A percentile compares a stretch with the other conserved stretches of the same genome.
These are phyloP conservation scores for Phyllostomus hastatus DNA, from an alignment of 2,113 vertebrate genomes.

Conservation along the genomic window DNA sequence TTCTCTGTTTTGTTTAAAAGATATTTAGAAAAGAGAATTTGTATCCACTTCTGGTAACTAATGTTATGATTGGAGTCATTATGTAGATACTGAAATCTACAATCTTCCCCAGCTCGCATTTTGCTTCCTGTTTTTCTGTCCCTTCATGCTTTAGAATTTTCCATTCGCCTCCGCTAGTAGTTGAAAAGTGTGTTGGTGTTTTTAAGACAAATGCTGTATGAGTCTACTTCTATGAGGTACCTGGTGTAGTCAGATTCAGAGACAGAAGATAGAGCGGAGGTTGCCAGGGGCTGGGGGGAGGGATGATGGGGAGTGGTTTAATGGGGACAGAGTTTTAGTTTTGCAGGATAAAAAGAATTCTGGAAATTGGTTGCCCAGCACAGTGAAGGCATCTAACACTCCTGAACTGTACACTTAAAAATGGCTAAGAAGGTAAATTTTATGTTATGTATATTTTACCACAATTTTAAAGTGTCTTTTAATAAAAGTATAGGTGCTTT, in stretches of 20 bases:
- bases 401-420: neutral
- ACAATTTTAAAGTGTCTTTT: neutral
- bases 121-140: neutral
- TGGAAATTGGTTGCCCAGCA: neutral
- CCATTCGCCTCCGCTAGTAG: neutral
- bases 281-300: neutral
- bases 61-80: neutral
- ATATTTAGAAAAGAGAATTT: neutral
- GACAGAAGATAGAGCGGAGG: neutral
- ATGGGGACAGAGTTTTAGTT: neutral
- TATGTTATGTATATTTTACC: neutral
- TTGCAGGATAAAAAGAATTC: neutral
- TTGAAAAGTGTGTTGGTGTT: neutral
- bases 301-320: neutral
- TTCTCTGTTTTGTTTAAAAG: neutral
- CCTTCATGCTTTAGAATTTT: neutral
- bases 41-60: neutral
- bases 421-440: neutral
- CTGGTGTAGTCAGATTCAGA: neutral
- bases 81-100: neutral
- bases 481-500: slow-evolving; percentile 18
- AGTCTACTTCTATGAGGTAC: neutral
- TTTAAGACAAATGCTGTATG: neutral
- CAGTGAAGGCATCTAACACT: neutral
- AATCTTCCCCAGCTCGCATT: neutral